Conservation (phyloP, 2,888 invertebrate species). For the Lithophane socia region DNA sequence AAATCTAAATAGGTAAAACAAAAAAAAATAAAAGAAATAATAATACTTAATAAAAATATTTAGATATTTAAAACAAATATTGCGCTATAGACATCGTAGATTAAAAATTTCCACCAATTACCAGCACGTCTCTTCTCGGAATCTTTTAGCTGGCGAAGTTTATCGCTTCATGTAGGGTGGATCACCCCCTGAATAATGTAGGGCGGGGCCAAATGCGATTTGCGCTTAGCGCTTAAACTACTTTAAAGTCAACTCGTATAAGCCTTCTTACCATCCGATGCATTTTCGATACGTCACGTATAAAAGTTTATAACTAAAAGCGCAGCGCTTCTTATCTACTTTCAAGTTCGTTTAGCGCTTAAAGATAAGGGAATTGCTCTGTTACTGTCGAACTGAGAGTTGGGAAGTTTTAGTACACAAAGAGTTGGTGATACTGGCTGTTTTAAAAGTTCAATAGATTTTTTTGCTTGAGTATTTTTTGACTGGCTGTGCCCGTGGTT, state of each 20-base stretch:
- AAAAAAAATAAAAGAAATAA: no score
- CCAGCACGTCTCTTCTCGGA: slow-evolving; percentile 50
- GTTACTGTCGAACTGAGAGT: slow-evolving; percentile 36
- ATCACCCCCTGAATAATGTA: slow-evolving; percentile 75
- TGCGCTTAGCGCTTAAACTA: slow-evolving; percentile 79
- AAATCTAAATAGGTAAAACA: no score
- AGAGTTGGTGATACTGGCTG: slow-evolving; percentile 10
- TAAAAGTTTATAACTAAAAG: slow-evolving; percentile 78
- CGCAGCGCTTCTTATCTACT: slow-evolving; percentile 69
- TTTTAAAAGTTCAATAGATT: slow-evolving; percentile 9
- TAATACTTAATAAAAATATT: no score
- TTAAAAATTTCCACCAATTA: slow-evolving; percentile 15
- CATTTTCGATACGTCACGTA: slow-evolving; percentile 82
- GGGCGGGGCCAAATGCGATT: slow-evolving; percentile 74
- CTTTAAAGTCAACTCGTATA: slow-evolving; percentile 83
- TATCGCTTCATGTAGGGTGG: slow-evolving; percentile 60
- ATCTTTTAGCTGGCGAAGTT: slow-evolving; percentile 59
- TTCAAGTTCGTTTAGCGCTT: slow-evolving; percentile 60
- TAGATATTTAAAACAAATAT: no score
- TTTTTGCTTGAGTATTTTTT: slow-evolving; percentile 5
- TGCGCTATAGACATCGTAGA: no score
- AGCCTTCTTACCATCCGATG: slow-evolving; percentile 82
- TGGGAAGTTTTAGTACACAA: slow-evolving; percentile 39
- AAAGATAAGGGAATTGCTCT: slow-evolving; percentile 60
- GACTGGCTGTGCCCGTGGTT: background rate